Evolutionary conservation across 2,888 invertebrate genomes (phyloP).

Genomic region (Branchipolynoe longqiensis): DNA sequence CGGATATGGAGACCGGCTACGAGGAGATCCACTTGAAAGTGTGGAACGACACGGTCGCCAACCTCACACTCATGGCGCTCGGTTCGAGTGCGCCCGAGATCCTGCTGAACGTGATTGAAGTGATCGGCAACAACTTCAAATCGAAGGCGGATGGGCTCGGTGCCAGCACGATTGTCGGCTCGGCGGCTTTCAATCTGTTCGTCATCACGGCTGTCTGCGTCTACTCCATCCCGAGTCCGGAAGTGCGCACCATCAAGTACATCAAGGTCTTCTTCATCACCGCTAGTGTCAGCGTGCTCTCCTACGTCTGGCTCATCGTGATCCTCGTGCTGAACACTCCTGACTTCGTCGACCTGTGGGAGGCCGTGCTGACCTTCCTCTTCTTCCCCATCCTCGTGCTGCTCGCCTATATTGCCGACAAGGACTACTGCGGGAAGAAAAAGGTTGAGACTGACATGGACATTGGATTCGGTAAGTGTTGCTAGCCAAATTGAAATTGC

Average conservation of each 20-base stretch:
- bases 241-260: slow-evolving; percentile 81
- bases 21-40: slow-evolving; percentile 83
- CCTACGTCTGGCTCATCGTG: slow-evolving; percentile 85
- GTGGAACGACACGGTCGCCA: slow-evolving; percentile 85
- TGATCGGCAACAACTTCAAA: slow-evolving; percentile 80
- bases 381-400: slow-evolving; percentile 84
- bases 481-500: too few species aligned
- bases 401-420: slow-evolving; percentile 84
- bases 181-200: slow-evolving; percentile 85
- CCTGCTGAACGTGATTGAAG: slow-evolving; percentile 84
- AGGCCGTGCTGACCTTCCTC: slow-evolving; percentile 84
- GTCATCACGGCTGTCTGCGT: slow-evolving; percentile 84
- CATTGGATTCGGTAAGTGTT: slow-evolving; percentile 67
- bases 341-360: slow-evolving; percentile 84
- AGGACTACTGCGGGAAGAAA: slow-evolving; percentile 73
- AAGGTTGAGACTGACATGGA: slow-evolving; percentile 59
- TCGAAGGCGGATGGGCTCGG: slow-evolving; percentile 83
- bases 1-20: slow-evolving; percentile 69
- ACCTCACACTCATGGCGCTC: slow-evolving; percentile 84
- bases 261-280: slow-evolving; percentile 83
- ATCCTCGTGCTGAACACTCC: slow-evolving; percentile 83
- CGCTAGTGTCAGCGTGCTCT: slow-evolving; percentile 83
- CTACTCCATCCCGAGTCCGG: slow-evolving; percentile 82
- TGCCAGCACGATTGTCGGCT: slow-evolving; percentile 85
- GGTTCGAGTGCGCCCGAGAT: slow-evolving; percentile 85